These are phyloP conservation scores for Gephyroberyx darwinii DNA, from an alignment of 2,797 vertebrate species.

Conservation along the genomic window DNA sequence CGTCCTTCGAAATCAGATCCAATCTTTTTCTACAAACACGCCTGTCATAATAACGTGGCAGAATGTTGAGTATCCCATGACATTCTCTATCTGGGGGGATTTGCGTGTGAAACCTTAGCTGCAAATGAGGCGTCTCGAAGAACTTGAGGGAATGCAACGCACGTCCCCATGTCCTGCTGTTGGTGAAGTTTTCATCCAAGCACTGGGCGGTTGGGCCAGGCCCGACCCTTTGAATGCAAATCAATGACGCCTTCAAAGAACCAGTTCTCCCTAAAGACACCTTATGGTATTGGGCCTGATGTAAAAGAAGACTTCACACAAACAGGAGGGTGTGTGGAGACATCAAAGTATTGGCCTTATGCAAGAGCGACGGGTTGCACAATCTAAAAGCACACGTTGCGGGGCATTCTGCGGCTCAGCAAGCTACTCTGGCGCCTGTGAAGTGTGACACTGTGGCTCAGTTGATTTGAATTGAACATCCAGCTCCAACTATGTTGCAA, in stretches of 20 bases:
- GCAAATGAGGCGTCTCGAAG: constrained; percentile 69
- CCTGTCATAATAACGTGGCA: constrained; percentile 59
- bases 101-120: constrained; percentile 63
- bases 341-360: constrained; percentile 50
- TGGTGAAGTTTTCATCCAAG: constrained; percentile 66
- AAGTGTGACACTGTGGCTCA: not conserved
- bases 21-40: constrained; percentile 66
- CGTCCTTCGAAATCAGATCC: constrained; percentile 58
- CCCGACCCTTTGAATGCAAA: constrained; percentile 70
- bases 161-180: constrained; percentile 51
- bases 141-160: constrained; percentile 56
- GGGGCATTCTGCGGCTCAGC: constrained; percentile 3
- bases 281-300: constrained; percentile 49
- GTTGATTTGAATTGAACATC: not conserved
- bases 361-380: constrained; percentile 16
- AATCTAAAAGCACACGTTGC: constrained; percentile 9
- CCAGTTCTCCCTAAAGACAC: constrained; percentile 48
- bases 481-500: not conserved
- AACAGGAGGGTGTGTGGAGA: constrained; percentile 23
- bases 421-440: not conserved
- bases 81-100: constrained; percentile 66
- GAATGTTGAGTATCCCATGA: constrained; percentile 56
- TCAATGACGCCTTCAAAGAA: constrained; percentile 65
- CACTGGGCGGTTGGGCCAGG: constrained; percentile 20
- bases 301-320: constrained; percentile 39